phyloP scores from a whole-genome alignment of 2,888 invertebrate genomes.

The Neuroscelio doddi region DNA sequence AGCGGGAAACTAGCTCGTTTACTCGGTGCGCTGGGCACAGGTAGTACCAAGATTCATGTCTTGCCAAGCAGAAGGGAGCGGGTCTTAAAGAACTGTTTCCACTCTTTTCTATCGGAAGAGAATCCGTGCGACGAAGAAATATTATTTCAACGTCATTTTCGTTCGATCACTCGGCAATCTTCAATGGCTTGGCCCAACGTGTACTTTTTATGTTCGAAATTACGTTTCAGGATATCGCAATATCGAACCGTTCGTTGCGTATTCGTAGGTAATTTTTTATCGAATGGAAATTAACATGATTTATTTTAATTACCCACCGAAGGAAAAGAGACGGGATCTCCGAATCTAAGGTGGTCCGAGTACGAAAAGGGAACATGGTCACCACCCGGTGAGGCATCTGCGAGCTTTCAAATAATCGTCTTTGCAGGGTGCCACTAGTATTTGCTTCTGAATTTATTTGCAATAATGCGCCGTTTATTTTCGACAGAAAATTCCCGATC shows the following conservation, averaged over 20 bases:
- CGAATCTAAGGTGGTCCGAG: slow-evolving; percentile 39
- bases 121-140: too few species aligned
- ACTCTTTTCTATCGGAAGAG: too few species aligned
- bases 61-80: neutral
- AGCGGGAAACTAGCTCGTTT: neutral
- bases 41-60: neutral
- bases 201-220: too few species aligned
- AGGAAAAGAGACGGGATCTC: neutral
- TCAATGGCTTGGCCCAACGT: too few species aligned
- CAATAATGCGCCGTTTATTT: neutral
- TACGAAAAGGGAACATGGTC: slow-evolving; percentile 31
- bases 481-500: neutral
- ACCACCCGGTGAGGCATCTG: slow-evolving; percentile 40
- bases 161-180: too few species aligned
- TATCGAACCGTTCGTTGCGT: too few species aligned
- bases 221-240: too few species aligned
- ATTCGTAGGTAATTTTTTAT: too few species aligned
- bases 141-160: too few species aligned
- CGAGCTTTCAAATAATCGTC: slow-evolving; percentile 32
- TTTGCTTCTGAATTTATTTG: slow-evolving; percentile 19
- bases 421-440: slow-evolving; percentile 46
- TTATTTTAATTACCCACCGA: too few species aligned
- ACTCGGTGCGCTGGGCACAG: neutral
- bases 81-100: too few species aligned
- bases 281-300: too few species aligned